phyloP scores from a whole-genome alignment of 2,888 invertebrate species.

The Odontomyia ornata region DNA sequence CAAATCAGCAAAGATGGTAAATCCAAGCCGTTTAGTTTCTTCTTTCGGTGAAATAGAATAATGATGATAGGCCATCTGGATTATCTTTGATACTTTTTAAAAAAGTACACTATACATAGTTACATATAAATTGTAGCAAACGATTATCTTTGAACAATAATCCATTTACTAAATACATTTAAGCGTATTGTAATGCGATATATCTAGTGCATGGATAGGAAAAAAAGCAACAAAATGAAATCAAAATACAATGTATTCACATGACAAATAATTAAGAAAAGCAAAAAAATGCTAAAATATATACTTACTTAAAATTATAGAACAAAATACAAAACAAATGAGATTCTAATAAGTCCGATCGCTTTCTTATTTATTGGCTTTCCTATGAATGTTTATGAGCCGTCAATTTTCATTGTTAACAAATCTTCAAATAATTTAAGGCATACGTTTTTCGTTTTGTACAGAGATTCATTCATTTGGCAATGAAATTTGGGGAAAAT shows the following conservation, averaged over 20 bases:
- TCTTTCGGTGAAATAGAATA: conserved; percentile 57
- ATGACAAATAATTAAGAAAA: conserved; percentile 19
- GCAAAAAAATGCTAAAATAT: not conserved
- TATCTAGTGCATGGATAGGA: not conserved
- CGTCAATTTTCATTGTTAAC: too few relatives aligned
- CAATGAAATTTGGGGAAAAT: too few relatives aligned
- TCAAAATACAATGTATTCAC: conserved; percentile 15
- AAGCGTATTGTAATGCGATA: not conserved
- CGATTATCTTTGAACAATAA: not conserved
- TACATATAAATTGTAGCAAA: not conserved
- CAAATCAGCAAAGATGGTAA: conserved; percentile 62
- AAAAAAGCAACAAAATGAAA: too few relatives aligned
- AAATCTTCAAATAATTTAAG: too few relatives aligned
- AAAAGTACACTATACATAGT: not conserved
- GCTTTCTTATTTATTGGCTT: too few relatives aligned
- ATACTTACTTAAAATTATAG: too few relatives aligned
- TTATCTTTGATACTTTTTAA: conserved; percentile 2
- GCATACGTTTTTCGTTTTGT: too few relatives aligned
- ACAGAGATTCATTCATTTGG: too few relatives aligned
- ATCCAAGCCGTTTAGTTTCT: conserved; percentile 57
- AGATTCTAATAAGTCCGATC: too few relatives aligned
- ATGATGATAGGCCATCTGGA: not conserved
- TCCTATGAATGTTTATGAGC: too few relatives aligned
- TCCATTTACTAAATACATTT: not conserved
- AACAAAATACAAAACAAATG: too few relatives aligned